A percentile compares a stretch with the other conserved stretches of the same genome.
phyloP scores from a whole-genome alignment of 1,140 invertebrate species.

The Leptonema lineaticorne region DNA sequence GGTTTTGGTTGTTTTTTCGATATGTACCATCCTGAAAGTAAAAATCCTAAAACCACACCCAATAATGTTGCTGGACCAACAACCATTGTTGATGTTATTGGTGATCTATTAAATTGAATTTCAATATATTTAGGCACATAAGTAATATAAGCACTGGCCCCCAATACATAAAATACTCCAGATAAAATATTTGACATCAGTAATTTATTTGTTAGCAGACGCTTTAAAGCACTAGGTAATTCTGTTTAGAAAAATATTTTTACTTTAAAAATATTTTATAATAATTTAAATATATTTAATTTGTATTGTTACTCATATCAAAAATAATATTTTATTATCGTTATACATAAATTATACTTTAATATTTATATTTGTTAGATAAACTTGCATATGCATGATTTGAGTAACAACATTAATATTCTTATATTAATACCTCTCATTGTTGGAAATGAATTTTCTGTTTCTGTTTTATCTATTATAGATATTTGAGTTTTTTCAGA shows the following conservation, averaged over 20 bases:
- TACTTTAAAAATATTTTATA: background rate
- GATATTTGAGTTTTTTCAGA: conserved; percentile 23
- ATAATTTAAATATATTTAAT: too few species aligned
- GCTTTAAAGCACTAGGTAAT: conserved; percentile 59
- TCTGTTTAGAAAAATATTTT: conserved; percentile 46
- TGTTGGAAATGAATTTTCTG: conserved; percentile 35
- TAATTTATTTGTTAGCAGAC: conserved; percentile 62
- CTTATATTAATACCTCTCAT: conserved; percentile 35
- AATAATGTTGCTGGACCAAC: conserved; percentile 61
- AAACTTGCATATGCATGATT: background rate
- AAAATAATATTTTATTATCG: too few species aligned
- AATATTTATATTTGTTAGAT: background rate
- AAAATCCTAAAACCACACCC: conserved; percentile 63
- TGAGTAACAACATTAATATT: background rate
- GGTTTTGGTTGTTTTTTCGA: conserved; percentile 64
- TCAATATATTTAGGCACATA: conserved; percentile 73
- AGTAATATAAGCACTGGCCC: conserved; percentile 67
- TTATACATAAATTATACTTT: too few species aligned
- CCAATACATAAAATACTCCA: conserved; percentile 64
- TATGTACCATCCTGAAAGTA: conserved; percentile 63
- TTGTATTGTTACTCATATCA: too few species aligned
- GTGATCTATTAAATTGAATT: conserved; percentile 65
- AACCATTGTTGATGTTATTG: conserved; percentile 63
- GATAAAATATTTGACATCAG: conserved; percentile 61
- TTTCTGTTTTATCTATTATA: conserved; percentile 17